Percentiles rank a stretch among this genome's conserved stretches.
Evolutionary conservation across 2,888 invertebrate genomes (phyloP).

Genomic region (Calameuta idolon): DNA sequence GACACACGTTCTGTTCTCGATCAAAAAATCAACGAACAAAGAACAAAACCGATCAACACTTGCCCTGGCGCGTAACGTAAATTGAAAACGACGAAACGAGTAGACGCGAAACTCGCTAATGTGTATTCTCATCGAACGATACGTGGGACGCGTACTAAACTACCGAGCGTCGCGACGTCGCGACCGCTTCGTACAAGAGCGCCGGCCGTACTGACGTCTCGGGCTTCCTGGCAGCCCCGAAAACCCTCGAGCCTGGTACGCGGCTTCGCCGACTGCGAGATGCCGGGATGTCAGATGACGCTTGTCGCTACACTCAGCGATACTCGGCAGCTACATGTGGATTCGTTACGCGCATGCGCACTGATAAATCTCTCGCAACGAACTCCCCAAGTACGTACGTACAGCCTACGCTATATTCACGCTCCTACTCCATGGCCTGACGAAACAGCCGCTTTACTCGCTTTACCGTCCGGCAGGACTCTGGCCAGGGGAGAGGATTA

Average conservation of each 20-base stretch:
- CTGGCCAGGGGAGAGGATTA: conserved; percentile 4
- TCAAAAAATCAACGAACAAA: no score
- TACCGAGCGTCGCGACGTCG: conserved; percentile 42
- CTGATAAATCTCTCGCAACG: conserved; percentile 40
- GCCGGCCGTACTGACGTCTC: conserved; percentile 48
- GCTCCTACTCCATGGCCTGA: conserved; percentile 26
- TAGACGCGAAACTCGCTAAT: no score
- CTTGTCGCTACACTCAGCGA: conserved; percentile 7
- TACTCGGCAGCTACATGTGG: conserved; percentile 7
- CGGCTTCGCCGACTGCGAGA: conserved; percentile 20
- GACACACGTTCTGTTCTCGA: no score
- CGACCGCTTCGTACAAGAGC: conserved; percentile 43
- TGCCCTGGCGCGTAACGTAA: no score
- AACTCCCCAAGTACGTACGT: conserved; percentile 32
- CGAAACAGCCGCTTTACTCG: conserved; percentile 17
- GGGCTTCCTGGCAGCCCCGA: conserved; percentile 16
- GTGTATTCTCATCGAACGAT: no score
- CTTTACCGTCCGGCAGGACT: no score
- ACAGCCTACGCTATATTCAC: conserved; percentile 28
- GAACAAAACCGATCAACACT: no score
- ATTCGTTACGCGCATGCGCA: conserved; percentile 37
- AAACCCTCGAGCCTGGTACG: conserved; percentile 19
- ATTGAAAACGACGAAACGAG: no score
- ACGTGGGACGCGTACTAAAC: conserved; percentile 22
- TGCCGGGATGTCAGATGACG: not conserved